A percentile compares a stretch with the other conserved stretches of the same genome.
These are phyloP conservation scores for Petrophora chlorosata DNA, from an alignment of 2,888 invertebrate species.

Conservation along the genomic window DNA sequence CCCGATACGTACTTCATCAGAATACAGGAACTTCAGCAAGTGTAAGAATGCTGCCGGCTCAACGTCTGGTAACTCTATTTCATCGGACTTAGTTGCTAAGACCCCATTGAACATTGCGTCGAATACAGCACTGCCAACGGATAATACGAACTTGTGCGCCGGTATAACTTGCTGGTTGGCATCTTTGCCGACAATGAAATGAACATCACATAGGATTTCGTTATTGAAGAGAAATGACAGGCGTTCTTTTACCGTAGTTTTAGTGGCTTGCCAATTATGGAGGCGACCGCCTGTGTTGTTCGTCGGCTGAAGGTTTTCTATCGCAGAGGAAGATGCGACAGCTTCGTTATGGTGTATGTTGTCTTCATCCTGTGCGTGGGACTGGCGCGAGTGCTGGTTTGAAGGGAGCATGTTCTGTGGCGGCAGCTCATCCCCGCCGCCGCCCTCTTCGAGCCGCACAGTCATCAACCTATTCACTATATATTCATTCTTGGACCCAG, in stretches of 20 bases:
- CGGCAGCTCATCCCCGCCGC: conserved; percentile 61
- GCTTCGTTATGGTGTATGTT: conserved; percentile 57
- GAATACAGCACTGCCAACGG: conserved; percentile 93
- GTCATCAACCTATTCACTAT: conserved; percentile 68
- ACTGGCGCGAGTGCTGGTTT: conserved; percentile 69
- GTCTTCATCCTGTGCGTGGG: conserved; percentile 64
- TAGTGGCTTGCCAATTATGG: conserved; percentile 89
- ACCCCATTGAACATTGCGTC: conserved; percentile 94
- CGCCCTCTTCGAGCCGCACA: conserved; percentile 63
- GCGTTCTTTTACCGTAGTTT: conserved; percentile 89
- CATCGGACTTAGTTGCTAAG: conserved; percentile 86
- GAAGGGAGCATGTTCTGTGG: conserved; percentile 82
- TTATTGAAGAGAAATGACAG: conserved; percentile 85
- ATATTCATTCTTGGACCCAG: conserved; percentile 74
- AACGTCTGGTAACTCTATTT: conserved; percentile 92
- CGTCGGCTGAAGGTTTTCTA: conserved; percentile 69
- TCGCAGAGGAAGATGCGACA: conserved; percentile 59
- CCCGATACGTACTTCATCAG: conserved; percentile 92
- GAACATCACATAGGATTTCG: conserved; percentile 86
- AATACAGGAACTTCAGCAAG: conserved; percentile 88
- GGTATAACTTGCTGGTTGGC: conserved; percentile 88
- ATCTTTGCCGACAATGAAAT: conserved; percentile 90
- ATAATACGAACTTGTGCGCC: conserved; percentile 91
- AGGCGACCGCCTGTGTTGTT: conserved; percentile 75
- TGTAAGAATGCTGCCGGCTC: conserved; percentile 92